Percentiles rank a stretch among this genome's conserved stretches.
Evolutionary conservation across 2,888 invertebrate genomes (phyloP).

Genomic region (Lithophane semibrunnea): DNA sequence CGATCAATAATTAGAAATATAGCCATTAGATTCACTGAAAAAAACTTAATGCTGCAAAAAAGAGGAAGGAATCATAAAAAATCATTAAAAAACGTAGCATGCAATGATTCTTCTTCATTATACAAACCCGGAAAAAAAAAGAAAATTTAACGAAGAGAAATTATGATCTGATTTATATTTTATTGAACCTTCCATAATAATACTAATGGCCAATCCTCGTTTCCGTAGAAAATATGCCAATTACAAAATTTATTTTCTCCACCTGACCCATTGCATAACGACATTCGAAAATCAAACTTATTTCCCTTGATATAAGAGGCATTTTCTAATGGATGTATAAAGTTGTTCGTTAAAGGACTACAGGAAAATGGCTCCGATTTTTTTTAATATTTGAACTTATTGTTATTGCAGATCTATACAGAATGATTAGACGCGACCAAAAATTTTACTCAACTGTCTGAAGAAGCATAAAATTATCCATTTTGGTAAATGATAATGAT

Average conservation of each 20-base stretch:
- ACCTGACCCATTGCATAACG: slow-evolving; percentile 15
- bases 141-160: slow-evolving; percentile 23
- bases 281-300: slow-evolving; percentile 31
- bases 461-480: neutral
- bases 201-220: slow-evolving; percentile 6
- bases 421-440: neutral
- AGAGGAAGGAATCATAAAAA: neutral
- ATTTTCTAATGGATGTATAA: slow-evolving; percentile 24
- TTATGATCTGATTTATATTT: slow-evolving; percentile 24
- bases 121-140: neutral
- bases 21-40: neutral
- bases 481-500: neutral
- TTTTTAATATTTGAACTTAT: slow-evolving; percentile 31
- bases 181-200: slow-evolving; percentile 31
- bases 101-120: neutral
- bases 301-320: rapidly evolving
- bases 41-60: neutral
- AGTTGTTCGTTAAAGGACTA: slow-evolving; percentile 10
- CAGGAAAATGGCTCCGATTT: slow-evolving; percentile 39
- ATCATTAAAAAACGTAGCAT: neutral
- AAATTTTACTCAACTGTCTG: neutral
- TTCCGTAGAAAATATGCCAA: slow-evolving; percentile 41
- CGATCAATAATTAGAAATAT: no score
- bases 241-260: slow-evolving; percentile 35
- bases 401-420: neutral